phyloP scores from a whole-genome alignment of 2,797 vertebrate species.

The Notolepis coatsorum region DNA sequence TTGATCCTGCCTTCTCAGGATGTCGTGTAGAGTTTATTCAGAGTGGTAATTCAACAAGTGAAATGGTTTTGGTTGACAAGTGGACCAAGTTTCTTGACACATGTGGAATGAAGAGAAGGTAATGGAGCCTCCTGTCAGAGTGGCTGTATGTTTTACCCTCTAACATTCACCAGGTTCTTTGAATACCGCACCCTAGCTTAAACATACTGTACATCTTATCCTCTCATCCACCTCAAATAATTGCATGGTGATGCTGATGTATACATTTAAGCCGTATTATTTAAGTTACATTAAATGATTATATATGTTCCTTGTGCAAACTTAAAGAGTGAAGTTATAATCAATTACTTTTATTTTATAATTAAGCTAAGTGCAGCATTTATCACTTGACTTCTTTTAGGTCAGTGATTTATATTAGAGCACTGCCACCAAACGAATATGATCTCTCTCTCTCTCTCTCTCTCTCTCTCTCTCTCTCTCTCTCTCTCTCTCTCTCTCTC shows the following conservation, averaged over 20 bases:
- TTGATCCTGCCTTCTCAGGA: slow-evolving; percentile 30
- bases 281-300: not conserved
- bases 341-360: not conserved
- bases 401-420: not conserved
- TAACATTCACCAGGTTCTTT: not conserved
- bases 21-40: slow-evolving; percentile 24
- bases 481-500: no score
- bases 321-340: not conserved
- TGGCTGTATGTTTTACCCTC: not conserved
- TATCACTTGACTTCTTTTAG: not conserved
- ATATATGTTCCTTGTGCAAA: not conserved
- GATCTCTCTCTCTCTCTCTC: no score
- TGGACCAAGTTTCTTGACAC: not conserved
- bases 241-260: not conserved
- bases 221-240: not conserved
- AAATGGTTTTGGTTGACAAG: not conserved
- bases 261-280: not conserved
- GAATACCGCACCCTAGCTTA: not conserved
- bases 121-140: not conserved
- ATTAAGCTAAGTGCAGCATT: not conserved
- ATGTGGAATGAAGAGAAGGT: not conserved
- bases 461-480: no score
- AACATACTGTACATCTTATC: not conserved
- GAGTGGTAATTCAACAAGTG: slow-evolving; percentile 7
- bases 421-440: no score